These are phyloP conservation scores for Acheta domesticus DNA, from an alignment of 2,888 invertebrate species.

Conservation along the genomic window DNA sequence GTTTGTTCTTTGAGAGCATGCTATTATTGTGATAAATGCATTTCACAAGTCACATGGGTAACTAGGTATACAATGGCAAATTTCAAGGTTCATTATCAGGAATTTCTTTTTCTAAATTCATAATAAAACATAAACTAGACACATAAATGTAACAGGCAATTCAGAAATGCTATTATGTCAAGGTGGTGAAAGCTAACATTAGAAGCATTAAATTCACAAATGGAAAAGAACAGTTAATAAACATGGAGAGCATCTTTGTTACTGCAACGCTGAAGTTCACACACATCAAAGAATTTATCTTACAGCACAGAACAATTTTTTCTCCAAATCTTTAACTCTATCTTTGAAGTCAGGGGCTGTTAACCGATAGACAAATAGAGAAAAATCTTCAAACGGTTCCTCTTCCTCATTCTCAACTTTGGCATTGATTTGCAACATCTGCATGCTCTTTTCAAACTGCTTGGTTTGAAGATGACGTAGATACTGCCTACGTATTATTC, in stretches of 20 bases:
- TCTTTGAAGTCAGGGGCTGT: slow-evolving; percentile 81
- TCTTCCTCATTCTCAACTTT: slow-evolving; percentile 58
- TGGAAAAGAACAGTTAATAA: no score
- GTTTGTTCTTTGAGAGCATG: neutral
- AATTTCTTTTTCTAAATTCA: no score
- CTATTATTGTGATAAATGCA: neutral
- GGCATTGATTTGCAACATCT: slow-evolving; percentile 77
- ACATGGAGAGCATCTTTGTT: no score
- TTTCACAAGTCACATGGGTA: no score
- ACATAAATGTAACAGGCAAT: no score
- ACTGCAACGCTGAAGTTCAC: no score
- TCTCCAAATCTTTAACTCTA: slow-evolving; percentile 76
- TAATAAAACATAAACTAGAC: no score
- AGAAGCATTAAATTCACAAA: no score
- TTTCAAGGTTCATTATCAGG: no score
- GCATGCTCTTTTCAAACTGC: slow-evolving; percentile 80
- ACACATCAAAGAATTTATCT: slow-evolving; percentile 45
- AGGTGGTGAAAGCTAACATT: no score
- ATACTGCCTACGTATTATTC: slow-evolving; percentile 61
- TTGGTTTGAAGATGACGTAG: slow-evolving; percentile 73
- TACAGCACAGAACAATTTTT: slow-evolving; percentile 70
- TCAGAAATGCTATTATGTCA: no score
- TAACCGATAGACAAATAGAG: slow-evolving; percentile 79
- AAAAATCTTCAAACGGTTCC: slow-evolving; percentile 73
- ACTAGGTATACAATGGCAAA: no score